Conservation (phyloP, 2,113 vertebrate species). For the Etheostoma cragini region DNA sequence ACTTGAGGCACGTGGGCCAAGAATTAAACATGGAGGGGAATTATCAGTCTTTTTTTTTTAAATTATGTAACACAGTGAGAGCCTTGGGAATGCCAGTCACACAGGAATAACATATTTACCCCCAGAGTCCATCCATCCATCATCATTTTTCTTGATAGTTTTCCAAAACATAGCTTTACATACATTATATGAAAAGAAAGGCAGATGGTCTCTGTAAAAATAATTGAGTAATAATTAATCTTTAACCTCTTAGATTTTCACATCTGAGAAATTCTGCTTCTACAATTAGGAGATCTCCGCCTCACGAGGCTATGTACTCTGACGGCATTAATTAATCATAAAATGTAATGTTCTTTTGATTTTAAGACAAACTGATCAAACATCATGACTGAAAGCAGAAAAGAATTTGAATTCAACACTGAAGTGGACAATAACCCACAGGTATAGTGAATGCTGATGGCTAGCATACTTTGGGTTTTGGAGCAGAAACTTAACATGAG, state of each 20-base stretch:
- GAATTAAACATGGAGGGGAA: conserved; percentile 53
- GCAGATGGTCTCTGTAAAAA: not conserved
- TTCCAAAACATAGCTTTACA: conserved; percentile 18
- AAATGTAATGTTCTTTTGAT: not conserved
- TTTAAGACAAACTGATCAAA: conserved; percentile 23
- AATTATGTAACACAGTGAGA: conserved; percentile 33
- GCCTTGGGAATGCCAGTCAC: conserved; percentile 15
- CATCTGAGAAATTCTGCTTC: conserved; percentile 19
- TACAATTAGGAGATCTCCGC: not conserved
- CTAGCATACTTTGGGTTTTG: not conserved
- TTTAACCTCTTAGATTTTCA: conserved; percentile 17
- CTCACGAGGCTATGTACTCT: not conserved
- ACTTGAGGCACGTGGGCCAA: conserved; percentile 51
- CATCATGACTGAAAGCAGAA: conserved; percentile 7
- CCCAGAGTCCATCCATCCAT: conserved; percentile 1
- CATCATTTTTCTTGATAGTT: not conserved
- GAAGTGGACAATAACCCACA: not conserved
- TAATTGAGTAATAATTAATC: conserved; percentile 5
- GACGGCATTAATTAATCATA: not conserved
- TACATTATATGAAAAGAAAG: not conserved
- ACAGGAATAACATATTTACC: conserved; percentile 23
- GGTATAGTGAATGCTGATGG: not conserved
- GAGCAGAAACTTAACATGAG: conserved; percentile 20
- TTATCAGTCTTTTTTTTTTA: conserved; percentile 39
- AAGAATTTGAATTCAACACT: not conserved